phyloP scores from a whole-genome alignment of 2,113 vertebrate species.

The Marmota monax region DNA sequence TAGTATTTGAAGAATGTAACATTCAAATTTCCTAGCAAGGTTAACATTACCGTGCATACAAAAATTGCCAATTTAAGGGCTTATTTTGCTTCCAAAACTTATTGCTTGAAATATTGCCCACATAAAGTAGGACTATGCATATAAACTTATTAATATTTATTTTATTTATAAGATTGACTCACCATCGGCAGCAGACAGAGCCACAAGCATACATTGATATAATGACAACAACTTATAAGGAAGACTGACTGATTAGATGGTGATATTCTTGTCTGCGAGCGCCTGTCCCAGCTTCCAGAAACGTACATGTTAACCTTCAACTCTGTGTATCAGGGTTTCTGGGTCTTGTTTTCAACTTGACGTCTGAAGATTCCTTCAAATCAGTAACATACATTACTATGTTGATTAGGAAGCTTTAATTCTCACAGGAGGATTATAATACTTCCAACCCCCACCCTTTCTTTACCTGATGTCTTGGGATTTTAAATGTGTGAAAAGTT shows the following conservation, averaged over 20 bases:
- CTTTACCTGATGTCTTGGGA: neutral
- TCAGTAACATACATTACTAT: neutral
- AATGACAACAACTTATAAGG: neutral
- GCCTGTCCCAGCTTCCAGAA: neutral
- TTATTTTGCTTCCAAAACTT: slow-evolving; percentile 69
- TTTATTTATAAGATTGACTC: slow-evolving; percentile 71
- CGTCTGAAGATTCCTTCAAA: neutral
- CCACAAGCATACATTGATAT: neutral
- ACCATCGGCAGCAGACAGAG: slow-evolving; percentile 19
- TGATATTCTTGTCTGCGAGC: neutral
- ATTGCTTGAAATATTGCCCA: slow-evolving; percentile 59
- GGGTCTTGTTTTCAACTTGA: neutral
- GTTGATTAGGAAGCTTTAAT: neutral
- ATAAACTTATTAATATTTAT: slow-evolving; percentile 72
- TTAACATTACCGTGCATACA: slow-evolving; percentile 28
- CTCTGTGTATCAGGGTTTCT: neutral
- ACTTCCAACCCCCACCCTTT: neutral
- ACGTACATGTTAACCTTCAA: neutral
- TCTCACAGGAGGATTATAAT: neutral
- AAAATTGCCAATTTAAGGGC: slow-evolving; percentile 67
- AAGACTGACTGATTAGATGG: neutral
- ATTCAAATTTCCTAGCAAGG: slow-evolving; percentile 49
- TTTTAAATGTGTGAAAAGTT: slow-evolving; percentile 4
- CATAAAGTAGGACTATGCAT: slow-evolving; percentile 51
- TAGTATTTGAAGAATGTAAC: slow-evolving; percentile 61